These are phyloP conservation scores for Osmoderma eremita DNA, from an alignment of 2,888 invertebrate species.

Conservation along the genomic window DNA sequence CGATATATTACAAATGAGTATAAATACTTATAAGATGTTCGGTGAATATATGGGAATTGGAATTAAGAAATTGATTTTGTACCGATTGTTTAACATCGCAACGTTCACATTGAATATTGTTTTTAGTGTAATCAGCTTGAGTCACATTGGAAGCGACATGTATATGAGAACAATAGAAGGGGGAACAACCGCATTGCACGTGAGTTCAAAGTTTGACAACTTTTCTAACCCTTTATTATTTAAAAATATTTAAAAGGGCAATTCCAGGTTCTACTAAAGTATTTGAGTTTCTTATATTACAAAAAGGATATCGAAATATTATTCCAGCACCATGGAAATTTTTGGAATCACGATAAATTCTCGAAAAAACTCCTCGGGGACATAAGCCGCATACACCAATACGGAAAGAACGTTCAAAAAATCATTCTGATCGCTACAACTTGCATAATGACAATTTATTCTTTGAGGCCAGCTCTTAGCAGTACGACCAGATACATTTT, in stretches of 20 bases:
- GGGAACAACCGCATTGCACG: slow-evolving; percentile 13
- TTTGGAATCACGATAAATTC: slow-evolving; percentile 8
- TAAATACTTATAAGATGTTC: slow-evolving; percentile 17
- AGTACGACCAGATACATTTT: slow-evolving; percentile 19
- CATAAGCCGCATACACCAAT: background rate
- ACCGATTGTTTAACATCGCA: slow-evolving; percentile 20
- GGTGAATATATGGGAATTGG: slow-evolving; percentile 26
- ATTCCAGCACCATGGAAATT: slow-evolving; percentile 7
- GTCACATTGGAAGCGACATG: slow-evolving; percentile 13
- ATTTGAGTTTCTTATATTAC: slow-evolving; percentile 29
- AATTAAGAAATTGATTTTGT: slow-evolving; percentile 1
- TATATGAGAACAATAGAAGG: slow-evolving; percentile 29
- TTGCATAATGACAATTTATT: slow-evolving; percentile 8
- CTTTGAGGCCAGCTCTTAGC: slow-evolving; percentile 16
- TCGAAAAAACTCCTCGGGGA: background rate
- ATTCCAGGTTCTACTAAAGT: slow-evolving; percentile 28
- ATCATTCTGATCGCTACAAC: background rate
- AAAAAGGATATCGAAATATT: slow-evolving; percentile 10
- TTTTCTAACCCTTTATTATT: background rate
- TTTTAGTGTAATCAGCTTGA: slow-evolving; percentile 14
- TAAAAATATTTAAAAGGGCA: background rate
- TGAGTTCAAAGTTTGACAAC: background rate
- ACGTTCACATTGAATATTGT: slow-evolving; percentile 6
- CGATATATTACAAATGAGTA: slow-evolving; percentile 31
- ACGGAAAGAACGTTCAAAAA: slow-evolving; percentile 14